Evolutionary conservation across 2,113 vertebrate species (phyloP).

Genomic region (Bombycilla garrulus): DNA sequence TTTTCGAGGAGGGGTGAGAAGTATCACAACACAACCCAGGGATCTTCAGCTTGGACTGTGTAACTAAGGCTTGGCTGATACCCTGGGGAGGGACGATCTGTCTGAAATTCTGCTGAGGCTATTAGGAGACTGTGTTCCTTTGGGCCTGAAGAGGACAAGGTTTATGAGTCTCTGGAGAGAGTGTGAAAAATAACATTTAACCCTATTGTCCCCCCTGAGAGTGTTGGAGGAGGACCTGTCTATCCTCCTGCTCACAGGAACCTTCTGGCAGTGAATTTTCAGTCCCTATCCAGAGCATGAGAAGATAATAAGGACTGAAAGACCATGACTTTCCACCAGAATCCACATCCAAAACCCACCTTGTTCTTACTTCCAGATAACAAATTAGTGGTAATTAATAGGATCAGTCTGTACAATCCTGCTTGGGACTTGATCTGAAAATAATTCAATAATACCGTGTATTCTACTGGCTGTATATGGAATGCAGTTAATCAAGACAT

Average conservation of each 20-base stretch:
- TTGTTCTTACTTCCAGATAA: background rate
- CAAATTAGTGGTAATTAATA: background rate
- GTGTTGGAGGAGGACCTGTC: background rate
- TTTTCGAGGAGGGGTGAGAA: background rate
- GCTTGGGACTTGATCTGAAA: background rate
- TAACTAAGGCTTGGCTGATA: background rate
- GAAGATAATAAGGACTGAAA: background rate
- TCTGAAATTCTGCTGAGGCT: background rate
- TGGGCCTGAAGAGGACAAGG: background rate
- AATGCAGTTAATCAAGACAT: background rate
- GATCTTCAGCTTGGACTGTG: background rate
- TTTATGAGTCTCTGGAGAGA: background rate
- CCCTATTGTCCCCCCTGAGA: background rate
- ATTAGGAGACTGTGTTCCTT: background rate
- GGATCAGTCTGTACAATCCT: background rate
- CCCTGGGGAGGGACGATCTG: background rate
- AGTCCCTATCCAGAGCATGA: rapidly evolving
- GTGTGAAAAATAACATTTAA: background rate
- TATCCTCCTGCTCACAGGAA: background rate
- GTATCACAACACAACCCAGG: background rate
- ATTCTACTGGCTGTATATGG: background rate
- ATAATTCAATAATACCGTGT: background rate
- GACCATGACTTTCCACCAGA: background rate
- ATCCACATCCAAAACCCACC: background rate
- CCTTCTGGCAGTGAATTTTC: background rate